These are phyloP conservation scores for Cardiocondyla obscurior DNA, from an alignment of 1,140 invertebrate species.

Conservation along the genomic window DNA sequence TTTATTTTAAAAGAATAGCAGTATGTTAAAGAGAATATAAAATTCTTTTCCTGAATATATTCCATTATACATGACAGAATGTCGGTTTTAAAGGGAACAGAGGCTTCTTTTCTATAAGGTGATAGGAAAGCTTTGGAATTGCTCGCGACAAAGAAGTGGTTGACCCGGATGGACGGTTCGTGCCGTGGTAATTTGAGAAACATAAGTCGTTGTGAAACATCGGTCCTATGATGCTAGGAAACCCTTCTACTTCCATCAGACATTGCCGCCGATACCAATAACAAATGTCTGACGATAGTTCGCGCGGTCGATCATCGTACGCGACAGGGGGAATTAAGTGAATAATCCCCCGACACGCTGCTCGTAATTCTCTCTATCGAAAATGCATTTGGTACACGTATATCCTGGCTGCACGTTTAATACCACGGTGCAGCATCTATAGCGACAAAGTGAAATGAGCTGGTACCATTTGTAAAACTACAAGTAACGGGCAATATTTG, in stretches of 20 bases:
- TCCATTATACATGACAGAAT: not conserved
- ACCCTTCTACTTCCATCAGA: slow-evolving; percentile 41
- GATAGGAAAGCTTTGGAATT: not conserved
- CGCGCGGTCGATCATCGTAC: not conserved
- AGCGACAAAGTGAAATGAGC: slow-evolving; percentile 2
- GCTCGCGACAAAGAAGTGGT: slow-evolving; percentile 18
- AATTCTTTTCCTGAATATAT: not conserved
- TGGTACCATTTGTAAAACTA: not conserved
- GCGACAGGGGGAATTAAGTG: slow-evolving; percentile 19
- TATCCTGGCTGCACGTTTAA: slow-evolving; percentile 31
- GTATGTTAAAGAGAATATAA: not conserved
- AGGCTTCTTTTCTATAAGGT: not conserved
- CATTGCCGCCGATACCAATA: not conserved
- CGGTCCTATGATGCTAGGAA: slow-evolving; percentile 38
- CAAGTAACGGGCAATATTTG: not conserved
- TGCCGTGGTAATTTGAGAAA: slow-evolving; percentile 23
- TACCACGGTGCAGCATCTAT: not conserved
- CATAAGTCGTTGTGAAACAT: slow-evolving; percentile 37
- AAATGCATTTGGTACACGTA: not conserved
- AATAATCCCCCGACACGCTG: slow-evolving; percentile 7
- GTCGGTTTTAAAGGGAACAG: not conserved
- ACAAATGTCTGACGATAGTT: slow-evolving; percentile 38
- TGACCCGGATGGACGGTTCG: slow-evolving; percentile 19
- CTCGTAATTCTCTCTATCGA: slow-evolving; percentile 20
- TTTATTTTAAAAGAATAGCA: not conserved